Conservation (phyloP, 1,140 invertebrate species). For the Schlechtendalia chinensis region DNA sequence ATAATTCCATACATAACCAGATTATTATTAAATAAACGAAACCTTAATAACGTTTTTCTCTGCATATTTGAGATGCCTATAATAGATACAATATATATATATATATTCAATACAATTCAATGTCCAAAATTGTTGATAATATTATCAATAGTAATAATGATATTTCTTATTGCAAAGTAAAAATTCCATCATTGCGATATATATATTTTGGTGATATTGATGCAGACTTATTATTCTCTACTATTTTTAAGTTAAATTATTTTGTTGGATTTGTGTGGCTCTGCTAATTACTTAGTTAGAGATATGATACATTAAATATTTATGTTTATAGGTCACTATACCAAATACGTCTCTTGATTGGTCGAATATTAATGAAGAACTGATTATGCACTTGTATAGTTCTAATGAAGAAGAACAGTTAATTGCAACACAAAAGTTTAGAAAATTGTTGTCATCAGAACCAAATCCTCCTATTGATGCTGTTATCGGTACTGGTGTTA, state of each 20-base stretch:
- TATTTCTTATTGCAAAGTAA: neutral
- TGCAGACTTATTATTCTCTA: neutral
- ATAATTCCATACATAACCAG: neutral
- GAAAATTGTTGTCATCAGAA: slow-evolving; percentile 90
- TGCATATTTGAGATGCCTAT: neutral
- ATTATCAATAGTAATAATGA: neutral
- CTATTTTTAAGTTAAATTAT: neutral
- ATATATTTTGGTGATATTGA: neutral
- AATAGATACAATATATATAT: neutral
- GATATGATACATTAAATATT: slow-evolving; percentile 33
- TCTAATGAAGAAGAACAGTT: slow-evolving; percentile 71
- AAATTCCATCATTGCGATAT: neutral
- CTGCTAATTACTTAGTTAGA: neutral
- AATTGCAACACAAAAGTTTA: slow-evolving; percentile 88
- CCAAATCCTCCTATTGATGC: slow-evolving; percentile 98
- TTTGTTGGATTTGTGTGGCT: too few relatives aligned
- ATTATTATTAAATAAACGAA: neutral
- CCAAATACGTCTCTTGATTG: neutral
- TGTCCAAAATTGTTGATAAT: slow-evolving; percentile 7
- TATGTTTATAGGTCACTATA: neutral
- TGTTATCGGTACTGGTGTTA: slow-evolving; percentile 94
- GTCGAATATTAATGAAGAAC: slow-evolving; percentile 36
- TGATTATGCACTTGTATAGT: slow-evolving; percentile 72
- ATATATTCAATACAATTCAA: neutral
- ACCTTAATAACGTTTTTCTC: neutral